Conservation (phyloP, 2,888 invertebrate genomes). For the Leptinotarsa peninsularis region DNA sequence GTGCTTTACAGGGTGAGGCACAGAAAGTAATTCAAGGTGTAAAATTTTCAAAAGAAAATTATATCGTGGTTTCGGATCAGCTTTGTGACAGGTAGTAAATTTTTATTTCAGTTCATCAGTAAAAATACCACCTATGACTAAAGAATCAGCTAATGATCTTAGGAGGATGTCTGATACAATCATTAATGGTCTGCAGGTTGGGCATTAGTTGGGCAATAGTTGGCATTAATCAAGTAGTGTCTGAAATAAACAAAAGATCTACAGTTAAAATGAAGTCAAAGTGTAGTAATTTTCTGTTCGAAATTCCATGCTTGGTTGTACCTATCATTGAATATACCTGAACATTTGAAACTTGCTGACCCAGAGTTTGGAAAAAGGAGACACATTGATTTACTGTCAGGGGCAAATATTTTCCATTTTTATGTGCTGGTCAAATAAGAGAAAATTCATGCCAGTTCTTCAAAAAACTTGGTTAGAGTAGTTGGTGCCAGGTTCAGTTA, state of each 20-base stretch:
- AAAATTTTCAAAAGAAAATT: conserved; percentile 25
- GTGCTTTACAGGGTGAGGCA: conserved; percentile 30
- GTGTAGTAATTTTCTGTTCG: too few relatives aligned
- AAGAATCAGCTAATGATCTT: conserved; percentile 29
- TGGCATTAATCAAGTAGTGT: too few relatives aligned
- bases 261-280: too few relatives aligned
- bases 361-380: background rate
- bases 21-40: conserved; percentile 24
- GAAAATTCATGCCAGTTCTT: background rate
- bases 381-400: background rate
- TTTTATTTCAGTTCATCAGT: conserved; percentile 29
- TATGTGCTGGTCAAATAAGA: background rate
- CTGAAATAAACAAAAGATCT: too few relatives aligned
- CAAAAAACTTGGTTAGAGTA: background rate
- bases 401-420: background rate
- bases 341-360: background rate
- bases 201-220: background rate
- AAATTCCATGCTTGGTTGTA: too few relatives aligned
- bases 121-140: conserved; percentile 22
- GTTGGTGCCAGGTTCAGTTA: background rate
- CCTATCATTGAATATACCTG: background rate
- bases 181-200: conserved; percentile 13
- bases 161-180: conserved; percentile 21
- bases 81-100: conserved; percentile 31
- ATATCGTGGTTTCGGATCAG: conserved; percentile 32